Base-by-base conservation (phyloP, 2,113 vertebrate genomes). In the Antennarius striatus region DNA sequence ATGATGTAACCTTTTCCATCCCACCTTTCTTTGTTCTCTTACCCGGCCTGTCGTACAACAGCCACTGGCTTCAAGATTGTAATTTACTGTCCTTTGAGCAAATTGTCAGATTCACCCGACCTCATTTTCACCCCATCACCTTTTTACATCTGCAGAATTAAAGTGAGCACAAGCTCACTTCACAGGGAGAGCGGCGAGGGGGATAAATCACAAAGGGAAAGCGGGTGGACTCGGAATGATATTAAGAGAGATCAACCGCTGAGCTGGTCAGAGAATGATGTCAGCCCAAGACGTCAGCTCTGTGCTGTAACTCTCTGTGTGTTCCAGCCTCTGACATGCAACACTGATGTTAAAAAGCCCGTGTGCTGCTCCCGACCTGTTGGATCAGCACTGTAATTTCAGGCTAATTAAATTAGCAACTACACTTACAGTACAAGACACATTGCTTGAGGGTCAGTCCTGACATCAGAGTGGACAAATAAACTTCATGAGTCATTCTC, bases 1-100 rank as follows among this genome's bases (percentile, higher is more conserved):
- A 89, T 83, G 87, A 90, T 85, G 85, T 85, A 88, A 87, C 83
- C 84, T 86, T 84, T 87, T 82, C 78, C 84, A 86, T 56, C 75
- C 79, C 68, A 11, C 68, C 32, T 70, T 57, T 67, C 80, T 84
- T 87, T 87, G 75, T 81, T 87, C 85, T 79, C 64, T 54, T 82
- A 78, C 80, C 73, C 71, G 54, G 68, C 72, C 75, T 62, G n/a
- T 56, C 53, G 73, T 67, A 58, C 79, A 75, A 75, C 75, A 81
- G 74, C 80, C 71, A 57, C 62, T 51, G 79, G 82, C 85, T 80
- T 56, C 79, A 55, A 72, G 67, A 50, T 72, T 80, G 77, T 73
- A 75, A 86, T 88, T 84, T 88, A 77, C 72, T 13, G 50, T 84
- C 63, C 79, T 86, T 86, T 73, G 30, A 56, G 56, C 16, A 0